Evolutionary conservation across 2,888 invertebrate species (phyloP), one percentile per base, ranked within the genome.

Genomic region (Pseudanteris insignis): DNA sequence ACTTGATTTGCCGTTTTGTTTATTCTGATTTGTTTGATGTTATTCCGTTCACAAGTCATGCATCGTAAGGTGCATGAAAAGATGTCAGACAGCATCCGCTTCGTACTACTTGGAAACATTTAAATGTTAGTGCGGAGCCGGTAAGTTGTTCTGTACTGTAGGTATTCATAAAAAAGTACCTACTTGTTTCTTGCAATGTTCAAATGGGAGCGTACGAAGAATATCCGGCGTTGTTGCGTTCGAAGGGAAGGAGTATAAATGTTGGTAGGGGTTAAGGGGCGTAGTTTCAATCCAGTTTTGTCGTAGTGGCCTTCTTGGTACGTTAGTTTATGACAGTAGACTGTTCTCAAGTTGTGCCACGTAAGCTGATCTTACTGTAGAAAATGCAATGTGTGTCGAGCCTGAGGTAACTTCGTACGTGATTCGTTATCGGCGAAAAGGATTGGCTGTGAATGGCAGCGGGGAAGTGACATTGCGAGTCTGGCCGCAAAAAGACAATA

Each of bases 261-360:
- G 30, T 18, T 18, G 18, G 18, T 4, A 18, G 6, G 4, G 6
- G n/a, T 46, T 40, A 47, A 13, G 24, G 25, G 58, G 44, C 38
- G 58, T 50, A 44, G 58, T 58, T 58, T 43, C 50, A 50, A 58
- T 50, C 41, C 29, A 44, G 58, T 58, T 57, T 57, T 32, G 24
- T 43, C 15, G 30, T 57, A 43, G 55, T 48, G 11, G 48, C 57
- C 37, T 43, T 57, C 47, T 58, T 47, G 38, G 33, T 54, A 34
- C 26, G 25, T 33, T 47, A 57, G 69, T 69, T 69, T 64, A 65
- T 67, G 61, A 63, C 57, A 62, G 58, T 65, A 66, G 67, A 69
- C 68, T 68, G 63, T 64, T 69, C 70, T 66, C 54, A 68, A 70
- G 68, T 70, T 71, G 66, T 59, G 61, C 70, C 70, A 67, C 67